Conservation (phyloP, 92 coral and sea anemone species). For the Zoanthus solanderi region DNA sequence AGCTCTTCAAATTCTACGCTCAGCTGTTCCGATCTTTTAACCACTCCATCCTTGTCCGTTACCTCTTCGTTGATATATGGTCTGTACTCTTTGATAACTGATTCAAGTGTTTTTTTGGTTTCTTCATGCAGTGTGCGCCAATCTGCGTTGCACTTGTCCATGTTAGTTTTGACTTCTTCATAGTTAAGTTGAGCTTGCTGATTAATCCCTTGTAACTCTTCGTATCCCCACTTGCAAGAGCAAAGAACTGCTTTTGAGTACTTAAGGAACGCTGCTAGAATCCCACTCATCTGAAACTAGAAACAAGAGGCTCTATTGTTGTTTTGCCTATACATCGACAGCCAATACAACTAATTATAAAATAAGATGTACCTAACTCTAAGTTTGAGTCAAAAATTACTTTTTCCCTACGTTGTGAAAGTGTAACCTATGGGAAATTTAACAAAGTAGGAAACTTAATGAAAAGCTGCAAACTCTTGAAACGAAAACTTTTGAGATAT, state of each 20-base stretch:
- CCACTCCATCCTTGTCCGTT: background rate
- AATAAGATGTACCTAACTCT: too few species aligned
- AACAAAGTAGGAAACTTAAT: too few species aligned
- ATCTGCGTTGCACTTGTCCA: background rate
- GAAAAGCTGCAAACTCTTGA: too few species aligned
- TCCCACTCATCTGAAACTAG: constrained; percentile 10
- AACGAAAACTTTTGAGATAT: too few species aligned
- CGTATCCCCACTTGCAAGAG: constrained; percentile 20
- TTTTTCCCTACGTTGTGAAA: too few species aligned
- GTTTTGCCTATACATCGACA: too few species aligned
- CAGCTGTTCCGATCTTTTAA: constrained; percentile 3
- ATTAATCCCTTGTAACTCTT: background rate
- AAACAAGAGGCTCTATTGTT: background rate
- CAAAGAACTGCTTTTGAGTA: background rate
- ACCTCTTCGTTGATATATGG: constrained; percentile 29
- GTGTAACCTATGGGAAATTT: too few species aligned
- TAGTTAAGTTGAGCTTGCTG: constrained; percentile 13
- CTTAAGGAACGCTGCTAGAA: background rate
- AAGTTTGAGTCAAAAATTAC: too few species aligned
- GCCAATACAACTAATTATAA: too few species aligned
- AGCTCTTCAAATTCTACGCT: constrained; percentile 16
- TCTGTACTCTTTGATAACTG: background rate
- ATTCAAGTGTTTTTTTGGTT: constrained; percentile 20
- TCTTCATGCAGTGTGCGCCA: constrained; percentile 25
- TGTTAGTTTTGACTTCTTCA: constrained; percentile 16